These are phyloP conservation scores for Girardinus metallicus DNA, from an alignment of 2,797 vertebrate species.

Conservation along the genomic window DNA sequence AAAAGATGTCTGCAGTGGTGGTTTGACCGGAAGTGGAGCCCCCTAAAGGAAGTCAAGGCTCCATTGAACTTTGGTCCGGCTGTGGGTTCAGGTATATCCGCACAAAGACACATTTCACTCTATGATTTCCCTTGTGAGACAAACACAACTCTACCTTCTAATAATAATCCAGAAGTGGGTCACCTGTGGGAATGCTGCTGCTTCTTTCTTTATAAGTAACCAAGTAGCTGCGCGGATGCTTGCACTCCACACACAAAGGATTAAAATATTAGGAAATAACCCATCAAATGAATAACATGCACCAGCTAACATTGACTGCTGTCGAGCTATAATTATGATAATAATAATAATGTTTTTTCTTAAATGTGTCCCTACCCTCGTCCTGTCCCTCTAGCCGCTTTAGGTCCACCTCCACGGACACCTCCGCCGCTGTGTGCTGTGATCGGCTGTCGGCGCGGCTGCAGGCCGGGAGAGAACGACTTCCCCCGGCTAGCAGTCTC, in stretches of 20 bases:
- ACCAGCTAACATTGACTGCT: not conserved
- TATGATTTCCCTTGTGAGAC: not conserved
- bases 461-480: slow-evolving; percentile 1
- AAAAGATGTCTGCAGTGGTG: not conserved
- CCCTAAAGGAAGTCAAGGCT: not conserved
- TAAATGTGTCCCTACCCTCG: slow-evolving; percentile 64
- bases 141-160: not conserved
- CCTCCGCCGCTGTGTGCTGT: slow-evolving; percentile 45
- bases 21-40: not conserved
- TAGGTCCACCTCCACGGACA: slow-evolving; percentile 68
- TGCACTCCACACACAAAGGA: not conserved
- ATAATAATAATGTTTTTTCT: too few species aligned
- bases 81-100: not conserved
- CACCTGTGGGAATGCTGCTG: not conserved
- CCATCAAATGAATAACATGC: not conserved
- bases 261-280: not conserved
- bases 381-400: slow-evolving; percentile 70
- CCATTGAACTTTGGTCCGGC: not conserved
- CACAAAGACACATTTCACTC: not conserved
- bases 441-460: slow-evolving; percentile 20
- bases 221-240: not conserved
- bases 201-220: not conserved
- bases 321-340: not conserved
- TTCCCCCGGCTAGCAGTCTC: not conserved
- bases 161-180: not conserved